Evolutionary conservation across 1,140 invertebrate genomes (phyloP).

Genomic region (Parapsyche elsis): DNA sequence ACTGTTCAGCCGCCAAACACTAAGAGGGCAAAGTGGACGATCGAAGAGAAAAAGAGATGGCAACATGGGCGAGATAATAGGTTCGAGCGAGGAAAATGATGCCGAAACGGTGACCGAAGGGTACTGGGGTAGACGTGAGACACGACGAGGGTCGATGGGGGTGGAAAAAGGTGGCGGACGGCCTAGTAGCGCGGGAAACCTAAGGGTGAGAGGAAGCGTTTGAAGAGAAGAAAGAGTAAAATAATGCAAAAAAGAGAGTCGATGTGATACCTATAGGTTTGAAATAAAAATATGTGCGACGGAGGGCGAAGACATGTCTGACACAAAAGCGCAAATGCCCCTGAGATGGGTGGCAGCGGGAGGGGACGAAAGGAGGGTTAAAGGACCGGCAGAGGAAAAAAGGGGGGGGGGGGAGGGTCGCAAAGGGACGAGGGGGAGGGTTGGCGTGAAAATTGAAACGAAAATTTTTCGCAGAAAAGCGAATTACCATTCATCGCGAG

Average conservation of each 20-base stretch:
- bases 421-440: background rate
- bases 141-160: background rate
- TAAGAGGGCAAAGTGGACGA: constrained; percentile 30
- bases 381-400: background rate
- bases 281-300: constrained; percentile 37
- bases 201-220: background rate
- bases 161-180: background rate
- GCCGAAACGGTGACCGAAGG: background rate
- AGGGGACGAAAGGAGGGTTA: background rate
- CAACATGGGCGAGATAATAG: background rate
- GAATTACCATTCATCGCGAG: constrained; percentile 30
- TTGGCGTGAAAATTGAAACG: constrained; percentile 27
- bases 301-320: constrained; percentile 1
- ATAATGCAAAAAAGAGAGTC: constrained; percentile 31
- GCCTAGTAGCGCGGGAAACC: background rate
- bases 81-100: background rate
- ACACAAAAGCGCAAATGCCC: constrained; percentile 33
- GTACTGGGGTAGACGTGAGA: background rate
- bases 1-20: constrained; percentile 17
- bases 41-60: constrained; percentile 17
- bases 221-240: constrained; percentile 1
- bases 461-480: constrained; percentile 28
- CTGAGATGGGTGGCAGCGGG: background rate
- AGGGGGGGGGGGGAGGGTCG: background rate
- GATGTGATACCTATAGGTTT: constrained; percentile 26